These are phyloP conservation scores for Zaprionus ghesquierei DNA, from an alignment of 1,140 invertebrate species.

Conservation along the genomic window DNA sequence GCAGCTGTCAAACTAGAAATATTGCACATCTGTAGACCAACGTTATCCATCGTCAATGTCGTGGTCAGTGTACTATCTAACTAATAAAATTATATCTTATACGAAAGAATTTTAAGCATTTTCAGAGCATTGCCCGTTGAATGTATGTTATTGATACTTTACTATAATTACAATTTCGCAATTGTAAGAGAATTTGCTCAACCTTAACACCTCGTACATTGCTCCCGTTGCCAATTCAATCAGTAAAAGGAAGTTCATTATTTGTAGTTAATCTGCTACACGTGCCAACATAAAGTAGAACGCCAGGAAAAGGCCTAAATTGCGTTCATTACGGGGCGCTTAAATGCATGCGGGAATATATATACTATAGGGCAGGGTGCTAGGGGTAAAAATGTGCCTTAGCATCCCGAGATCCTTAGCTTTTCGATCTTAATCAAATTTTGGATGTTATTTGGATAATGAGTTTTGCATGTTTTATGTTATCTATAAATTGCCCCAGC, in stretches of 20 bases:
- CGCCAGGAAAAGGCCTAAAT: not conserved
- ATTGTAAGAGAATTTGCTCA: not conserved
- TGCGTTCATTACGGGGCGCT: not conserved
- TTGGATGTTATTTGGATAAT: too few species aligned
- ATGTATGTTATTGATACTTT: not conserved
- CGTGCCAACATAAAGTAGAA: slow-evolving; percentile 50
- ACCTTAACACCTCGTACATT: not conserved
- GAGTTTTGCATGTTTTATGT: too few species aligned
- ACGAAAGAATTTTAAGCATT: not conserved
- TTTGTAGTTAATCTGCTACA: slow-evolving; percentile 60
- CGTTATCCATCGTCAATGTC: not conserved
- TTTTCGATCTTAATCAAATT: too few species aligned
- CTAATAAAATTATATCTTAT: slow-evolving; percentile 46
- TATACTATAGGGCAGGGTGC: not conserved
- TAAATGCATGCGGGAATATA: not conserved
- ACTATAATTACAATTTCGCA: not conserved
- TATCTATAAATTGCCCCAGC: too few species aligned
- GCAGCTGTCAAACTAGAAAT: slow-evolving; percentile 55
- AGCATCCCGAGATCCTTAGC: too few species aligned
- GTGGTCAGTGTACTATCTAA: slow-evolving; percentile 54
- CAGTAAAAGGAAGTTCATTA: slow-evolving; percentile 54
- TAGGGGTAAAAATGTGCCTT: not conserved
- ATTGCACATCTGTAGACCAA: not conserved
- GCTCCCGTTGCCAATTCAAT: slow-evolving; percentile 49
- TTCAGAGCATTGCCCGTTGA: not conserved